A percentile compares a stretch with the other conserved stretches of the same genome.
Evolutionary conservation across 2,113 vertebrate species (phyloP).

Genomic region (Diphyllodes magnificus): DNA sequence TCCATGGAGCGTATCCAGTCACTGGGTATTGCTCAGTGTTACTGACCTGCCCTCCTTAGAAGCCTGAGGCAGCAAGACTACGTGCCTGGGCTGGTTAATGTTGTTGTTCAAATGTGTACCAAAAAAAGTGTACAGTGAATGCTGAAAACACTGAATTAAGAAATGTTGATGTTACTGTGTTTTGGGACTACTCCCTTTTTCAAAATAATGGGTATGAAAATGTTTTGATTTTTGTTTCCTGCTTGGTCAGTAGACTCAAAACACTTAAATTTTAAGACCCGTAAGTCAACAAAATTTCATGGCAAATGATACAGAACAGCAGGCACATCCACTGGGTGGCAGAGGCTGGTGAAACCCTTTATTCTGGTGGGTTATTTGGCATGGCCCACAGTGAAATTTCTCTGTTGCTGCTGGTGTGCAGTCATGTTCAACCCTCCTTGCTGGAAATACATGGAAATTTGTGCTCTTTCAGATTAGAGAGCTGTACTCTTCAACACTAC

Average conservation of each 20-base stretch:
- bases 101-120: not conserved
- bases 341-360: not conserved
- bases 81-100: not conserved
- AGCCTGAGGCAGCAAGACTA: not conserved
- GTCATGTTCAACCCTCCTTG: not conserved
- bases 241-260: not conserved
- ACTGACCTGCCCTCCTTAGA: not conserved
- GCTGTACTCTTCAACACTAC: not conserved
- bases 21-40: not conserved
- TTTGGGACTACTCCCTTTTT: not conserved
- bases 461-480: not conserved
- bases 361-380: not conserved
- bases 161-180: not conserved
- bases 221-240: not conserved
- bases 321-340: not conserved
- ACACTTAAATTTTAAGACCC: not conserved
- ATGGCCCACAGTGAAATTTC: not conserved
- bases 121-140: not conserved
- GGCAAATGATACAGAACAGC: rapidly evolving
- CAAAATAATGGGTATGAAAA: not conserved
- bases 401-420: not conserved
- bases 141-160: not conserved
- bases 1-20: not conserved
- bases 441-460: not conserved
- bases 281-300: not conserved